phyloP scores from a whole-genome alignment of 2,797 vertebrate genomes.

The Spinus olivaceus region DNA sequence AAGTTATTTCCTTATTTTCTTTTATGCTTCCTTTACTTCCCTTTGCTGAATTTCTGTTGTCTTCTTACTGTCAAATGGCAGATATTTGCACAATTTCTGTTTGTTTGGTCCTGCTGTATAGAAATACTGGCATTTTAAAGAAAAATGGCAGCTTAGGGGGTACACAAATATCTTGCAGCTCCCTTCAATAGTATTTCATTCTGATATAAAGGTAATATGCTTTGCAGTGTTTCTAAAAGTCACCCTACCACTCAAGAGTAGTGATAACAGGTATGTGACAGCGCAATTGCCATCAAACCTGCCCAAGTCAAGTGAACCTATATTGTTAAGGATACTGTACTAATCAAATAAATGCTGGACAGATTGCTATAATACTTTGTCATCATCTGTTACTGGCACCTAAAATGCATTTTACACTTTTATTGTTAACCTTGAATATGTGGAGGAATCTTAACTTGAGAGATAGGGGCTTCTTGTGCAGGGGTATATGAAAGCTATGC shows the following conservation, averaged over 20 bases:
- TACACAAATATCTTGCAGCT: neutral
- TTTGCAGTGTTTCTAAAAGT: neutral
- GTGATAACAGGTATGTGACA: neutral
- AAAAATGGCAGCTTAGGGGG: neutral
- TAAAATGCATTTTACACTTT: neutral
- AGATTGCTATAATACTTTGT: neutral
- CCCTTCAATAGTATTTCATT: neutral
- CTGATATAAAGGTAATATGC: neutral
- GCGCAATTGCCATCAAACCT: neutral
- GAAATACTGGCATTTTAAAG: neutral
- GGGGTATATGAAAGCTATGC: neutral
- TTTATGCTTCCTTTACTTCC: neutral
- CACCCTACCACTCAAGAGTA: neutral
- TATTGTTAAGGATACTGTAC: neutral
- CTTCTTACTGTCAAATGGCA: neutral
- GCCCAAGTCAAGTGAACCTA: neutral
- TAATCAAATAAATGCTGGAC: neutral
- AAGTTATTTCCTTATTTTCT: neutral
- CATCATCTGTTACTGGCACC: neutral
- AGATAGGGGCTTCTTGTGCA: neutral
- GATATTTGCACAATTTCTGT: neutral
- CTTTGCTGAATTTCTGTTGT: neutral
- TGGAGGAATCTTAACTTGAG: neutral
- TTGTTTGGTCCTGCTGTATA: neutral
- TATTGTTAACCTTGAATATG: neutral